These are phyloP conservation scores for Oryctes rhinoceros DNA, from an alignment of 1,140 invertebrate genomes.

Conservation along the genomic window DNA sequence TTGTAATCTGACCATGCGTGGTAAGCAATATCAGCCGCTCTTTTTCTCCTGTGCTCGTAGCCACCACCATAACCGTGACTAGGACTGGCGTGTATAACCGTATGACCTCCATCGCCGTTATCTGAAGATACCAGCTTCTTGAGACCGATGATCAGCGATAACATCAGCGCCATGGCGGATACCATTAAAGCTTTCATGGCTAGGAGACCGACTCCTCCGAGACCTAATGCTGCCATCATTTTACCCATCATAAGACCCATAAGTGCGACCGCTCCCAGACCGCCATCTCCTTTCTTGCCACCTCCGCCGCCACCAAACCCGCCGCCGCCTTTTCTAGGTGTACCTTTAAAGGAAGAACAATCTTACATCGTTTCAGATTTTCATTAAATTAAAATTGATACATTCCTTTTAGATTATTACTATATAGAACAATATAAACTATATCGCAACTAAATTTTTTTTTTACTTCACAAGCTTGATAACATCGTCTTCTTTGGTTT, in stretches of 20 bases:
- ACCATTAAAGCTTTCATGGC: constrained; percentile 76
- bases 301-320: constrained; percentile 56
- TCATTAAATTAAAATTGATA: too few species aligned
- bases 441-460: too few species aligned
- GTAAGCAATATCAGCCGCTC: constrained; percentile 66
- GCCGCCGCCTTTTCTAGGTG: constrained; percentile 64
- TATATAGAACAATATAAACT: too few species aligned
- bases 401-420: too few species aligned
- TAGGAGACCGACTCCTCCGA: constrained; percentile 74
- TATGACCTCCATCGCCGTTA: constrained; percentile 70
- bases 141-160: constrained; percentile 74
- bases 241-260: constrained; percentile 79
- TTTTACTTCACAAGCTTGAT: too few species aligned
- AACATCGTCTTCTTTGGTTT: too few species aligned
- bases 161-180: constrained; percentile 75
- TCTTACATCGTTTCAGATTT: too few species aligned
- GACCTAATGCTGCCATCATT: constrained; percentile 74
- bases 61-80: constrained; percentile 65
- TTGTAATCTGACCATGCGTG: constrained; percentile 64
- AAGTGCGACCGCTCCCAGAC: constrained; percentile 64
- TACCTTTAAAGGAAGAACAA: constrained; percentile 55
- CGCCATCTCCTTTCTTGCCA: constrained; percentile 59
- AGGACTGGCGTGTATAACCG: constrained; percentile 71
- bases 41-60: constrained; percentile 67
- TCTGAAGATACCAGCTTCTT: constrained; percentile 73